These are phyloP conservation scores for Nannospalax galili DNA, from an alignment of 2,113 vertebrate genomes.

Conservation along the genomic window DNA sequence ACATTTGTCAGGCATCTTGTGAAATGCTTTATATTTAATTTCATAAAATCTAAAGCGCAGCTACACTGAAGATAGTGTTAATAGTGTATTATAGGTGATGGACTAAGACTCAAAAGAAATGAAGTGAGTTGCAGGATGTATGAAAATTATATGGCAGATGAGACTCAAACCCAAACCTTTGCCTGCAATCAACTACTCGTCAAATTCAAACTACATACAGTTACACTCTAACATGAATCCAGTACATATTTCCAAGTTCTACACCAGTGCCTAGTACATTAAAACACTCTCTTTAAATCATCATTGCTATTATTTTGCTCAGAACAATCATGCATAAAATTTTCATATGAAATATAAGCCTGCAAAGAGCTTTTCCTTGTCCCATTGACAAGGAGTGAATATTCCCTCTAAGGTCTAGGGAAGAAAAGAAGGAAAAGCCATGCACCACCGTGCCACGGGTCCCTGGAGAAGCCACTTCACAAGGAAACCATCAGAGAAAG, in stretches of 20 bases:
- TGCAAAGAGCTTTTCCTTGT: background rate
- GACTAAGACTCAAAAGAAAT: background rate
- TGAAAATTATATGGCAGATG: background rate
- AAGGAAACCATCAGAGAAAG: background rate
- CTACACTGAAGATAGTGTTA: background rate
- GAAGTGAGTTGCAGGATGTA: background rate
- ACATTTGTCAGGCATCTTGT: background rate
- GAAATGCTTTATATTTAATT: background rate
- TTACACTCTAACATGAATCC: background rate
- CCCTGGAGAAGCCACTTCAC: background rate
- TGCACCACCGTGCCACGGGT: background rate
- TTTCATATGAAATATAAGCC: background rate
- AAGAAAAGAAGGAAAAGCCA: background rate
- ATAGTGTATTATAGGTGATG: background rate
- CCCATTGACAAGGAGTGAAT: background rate
- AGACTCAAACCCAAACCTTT: background rate
- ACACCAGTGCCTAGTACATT: background rate
- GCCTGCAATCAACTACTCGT: background rate
- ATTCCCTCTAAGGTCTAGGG: background rate
- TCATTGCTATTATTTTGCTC: background rate
- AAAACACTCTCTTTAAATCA: background rate
- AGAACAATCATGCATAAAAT: background rate
- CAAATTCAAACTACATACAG: background rate
- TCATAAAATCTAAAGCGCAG: background rate
- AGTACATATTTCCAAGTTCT: background rate